These are phyloP conservation scores for Genyomyrus donnyi DNA, from an alignment of 2,113 vertebrate species.

Conservation along the genomic window DNA sequence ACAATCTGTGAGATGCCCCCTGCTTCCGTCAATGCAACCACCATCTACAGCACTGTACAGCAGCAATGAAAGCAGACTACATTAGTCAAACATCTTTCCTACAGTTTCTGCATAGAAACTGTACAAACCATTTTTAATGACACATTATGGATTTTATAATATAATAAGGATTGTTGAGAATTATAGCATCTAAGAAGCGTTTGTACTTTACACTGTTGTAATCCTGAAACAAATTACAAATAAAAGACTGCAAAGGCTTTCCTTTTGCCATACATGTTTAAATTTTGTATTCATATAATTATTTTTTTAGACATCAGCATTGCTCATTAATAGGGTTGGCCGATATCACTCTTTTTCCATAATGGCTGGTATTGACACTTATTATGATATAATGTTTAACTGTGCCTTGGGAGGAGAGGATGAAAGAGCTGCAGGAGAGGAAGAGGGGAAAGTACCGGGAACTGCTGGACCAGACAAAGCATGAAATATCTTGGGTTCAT, in stretches of 20 bases:
- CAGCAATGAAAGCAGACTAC: background rate
- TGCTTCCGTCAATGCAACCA: background rate
- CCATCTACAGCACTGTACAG: background rate
- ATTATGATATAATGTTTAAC: background rate
- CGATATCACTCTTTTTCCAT: background rate
- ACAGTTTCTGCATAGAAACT: background rate
- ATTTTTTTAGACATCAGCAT: background rate
- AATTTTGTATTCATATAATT: background rate
- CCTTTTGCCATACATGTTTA: background rate
- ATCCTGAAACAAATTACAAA: background rate
- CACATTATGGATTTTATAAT: background rate
- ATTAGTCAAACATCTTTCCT: background rate
- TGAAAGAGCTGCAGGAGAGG: background rate
- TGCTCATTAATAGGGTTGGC: background rate
- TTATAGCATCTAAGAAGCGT: background rate
- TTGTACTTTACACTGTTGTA: background rate
- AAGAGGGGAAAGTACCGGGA: background rate
- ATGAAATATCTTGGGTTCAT: no score
- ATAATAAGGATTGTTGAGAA: background rate
- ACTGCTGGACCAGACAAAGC: background rate
- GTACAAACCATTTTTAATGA: background rate
- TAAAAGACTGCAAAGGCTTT: background rate
- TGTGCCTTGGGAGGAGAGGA: background rate
- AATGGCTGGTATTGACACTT: no score
- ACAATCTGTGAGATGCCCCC: background rate